Conservation (phyloP, 23 tunicate species). For the Diplosoma virens region DNA sequence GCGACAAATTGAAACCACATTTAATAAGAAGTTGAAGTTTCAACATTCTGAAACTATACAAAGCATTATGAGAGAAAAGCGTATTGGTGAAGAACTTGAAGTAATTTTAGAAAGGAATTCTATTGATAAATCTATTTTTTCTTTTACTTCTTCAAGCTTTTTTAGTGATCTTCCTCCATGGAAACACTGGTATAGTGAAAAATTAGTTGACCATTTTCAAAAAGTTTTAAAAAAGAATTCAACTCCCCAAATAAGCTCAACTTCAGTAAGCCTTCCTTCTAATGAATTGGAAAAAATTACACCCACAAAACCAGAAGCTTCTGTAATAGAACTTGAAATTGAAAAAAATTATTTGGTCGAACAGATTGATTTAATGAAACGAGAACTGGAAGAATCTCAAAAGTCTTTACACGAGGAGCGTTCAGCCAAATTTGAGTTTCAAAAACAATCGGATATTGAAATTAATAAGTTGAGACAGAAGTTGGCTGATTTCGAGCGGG, state of each 20-base stretch:
- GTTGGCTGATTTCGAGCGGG: constrained; percentile 10
- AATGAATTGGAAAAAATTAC: no score
- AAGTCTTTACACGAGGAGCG: constrained; percentile 3
- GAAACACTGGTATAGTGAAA: constrained; percentile 79
- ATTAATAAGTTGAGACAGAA: constrained; percentile 47
- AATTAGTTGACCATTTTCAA: constrained; percentile 35
- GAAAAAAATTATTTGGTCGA: constrained; percentile 39
- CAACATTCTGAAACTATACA: not conserved
- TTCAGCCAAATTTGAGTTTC: constrained; percentile 38
- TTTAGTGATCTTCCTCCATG: constrained; percentile 61
- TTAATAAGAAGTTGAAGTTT: not conserved
- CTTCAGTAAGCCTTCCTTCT: no score
- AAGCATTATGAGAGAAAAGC: constrained; percentile 7
- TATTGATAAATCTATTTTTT: not conserved
- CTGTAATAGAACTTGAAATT: constrained; percentile 15
- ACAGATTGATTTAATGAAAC: constrained; percentile 32
- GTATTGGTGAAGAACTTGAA: not conserved
- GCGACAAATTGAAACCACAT: constrained; percentile 26
- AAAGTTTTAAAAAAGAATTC: no score
- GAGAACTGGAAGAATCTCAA: constrained; percentile 41
- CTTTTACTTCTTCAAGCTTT: constrained; percentile 16
- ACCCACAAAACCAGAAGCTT: no score
- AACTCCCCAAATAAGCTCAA: no score
- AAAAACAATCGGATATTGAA: constrained; percentile 59
- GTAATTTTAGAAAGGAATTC: not conserved